Base-by-base conservation (phyloP, 1,140 invertebrate genomes). In the Piezodorus guildinii region DNA sequence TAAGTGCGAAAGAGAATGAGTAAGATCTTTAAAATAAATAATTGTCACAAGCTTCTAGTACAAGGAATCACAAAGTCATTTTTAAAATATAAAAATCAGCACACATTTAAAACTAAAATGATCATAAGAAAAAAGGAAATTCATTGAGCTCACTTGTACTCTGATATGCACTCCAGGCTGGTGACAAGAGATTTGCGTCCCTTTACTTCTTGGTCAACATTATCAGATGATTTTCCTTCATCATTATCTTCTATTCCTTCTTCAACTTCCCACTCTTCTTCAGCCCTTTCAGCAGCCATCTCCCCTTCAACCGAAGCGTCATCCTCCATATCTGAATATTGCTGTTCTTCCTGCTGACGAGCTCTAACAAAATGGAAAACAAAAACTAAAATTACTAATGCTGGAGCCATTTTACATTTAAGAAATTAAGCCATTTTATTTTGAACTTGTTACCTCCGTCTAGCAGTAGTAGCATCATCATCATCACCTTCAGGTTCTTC, bases 401-500 rank as follows among this genome's bases (percentile, higher is more conserved):
- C n/a, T n/a, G n/a, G n/a, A n/a, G n/a, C n/a, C n/a, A n/a, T n/a
- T n/a, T n/a, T n/a, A n/a, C n/a, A n/a, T n/a, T n/a, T n/a, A n/a
- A n/a, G n/a, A n/a, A n/a, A n/a, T n/a, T n/a, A n/a, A n/a, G n/a
- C n/a, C n/a, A n/a, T n/a, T n/a, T n/a, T n/a, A n/a, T 25, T 15
- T 52, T 52, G 5, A 52, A 45, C 19, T 21, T 46, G 30, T 54
- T 66, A 75, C 67, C 76, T 78, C 1, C 75, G 76, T 70, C 81
- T 83, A 8, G 75, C 74, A 25, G 77, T 76, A 17, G 82, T 85
- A 0, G 81, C 79, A 69, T 81, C 81, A 30, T 78, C 80, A 52
- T 83, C 81, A 25, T 80, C 76, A 15, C 66, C 76, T 39, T 73
- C 71, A 17, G 78, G 76, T 43, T 84, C 84, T 39, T 85, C 85